phyloP scores from a whole-genome alignment of 2,797 vertebrate species.

The Poeciliopsis turneri region DNA sequence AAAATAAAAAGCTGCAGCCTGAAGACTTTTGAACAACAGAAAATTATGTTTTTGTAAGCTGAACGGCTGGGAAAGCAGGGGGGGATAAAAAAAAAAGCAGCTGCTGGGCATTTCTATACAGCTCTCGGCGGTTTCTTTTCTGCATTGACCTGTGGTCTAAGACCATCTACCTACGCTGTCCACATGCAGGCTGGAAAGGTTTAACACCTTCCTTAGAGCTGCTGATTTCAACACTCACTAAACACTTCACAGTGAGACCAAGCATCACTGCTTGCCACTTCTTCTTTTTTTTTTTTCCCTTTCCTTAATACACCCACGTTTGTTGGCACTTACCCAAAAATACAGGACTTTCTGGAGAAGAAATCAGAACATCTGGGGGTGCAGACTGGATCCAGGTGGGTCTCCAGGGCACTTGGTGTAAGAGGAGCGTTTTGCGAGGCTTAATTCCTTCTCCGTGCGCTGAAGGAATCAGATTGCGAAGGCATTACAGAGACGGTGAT shows the following conservation, averaged over 20 bases:
- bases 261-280: constrained; percentile 4
- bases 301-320: constrained; percentile 15
- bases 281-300: neutral
- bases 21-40: neutral
- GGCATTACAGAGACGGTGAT: constrained; percentile 67
- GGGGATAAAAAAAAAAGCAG: neutral
- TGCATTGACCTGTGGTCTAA: constrained; percentile 20
- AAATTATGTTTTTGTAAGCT: neutral
- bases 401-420: constrained; percentile 65
- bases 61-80: neutral
- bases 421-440: constrained; percentile 54
- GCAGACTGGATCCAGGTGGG: constrained; percentile 45
- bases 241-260: neutral
- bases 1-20: neutral
- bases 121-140: neutral
- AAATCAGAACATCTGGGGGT: constrained; percentile 69
- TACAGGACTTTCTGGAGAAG: constrained; percentile 63
- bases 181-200: constrained; percentile 10
- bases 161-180: constrained; percentile 9
- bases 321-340: constrained; percentile 67
- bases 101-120: neutral
- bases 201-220: constrained; percentile 16
- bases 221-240: constrained; percentile 19
- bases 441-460: constrained; percentile 52
- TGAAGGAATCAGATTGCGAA: constrained; percentile 71